phyloP scores from a whole-genome alignment of 2,797 vertebrate species.

The Myotis findleyi region DNA sequence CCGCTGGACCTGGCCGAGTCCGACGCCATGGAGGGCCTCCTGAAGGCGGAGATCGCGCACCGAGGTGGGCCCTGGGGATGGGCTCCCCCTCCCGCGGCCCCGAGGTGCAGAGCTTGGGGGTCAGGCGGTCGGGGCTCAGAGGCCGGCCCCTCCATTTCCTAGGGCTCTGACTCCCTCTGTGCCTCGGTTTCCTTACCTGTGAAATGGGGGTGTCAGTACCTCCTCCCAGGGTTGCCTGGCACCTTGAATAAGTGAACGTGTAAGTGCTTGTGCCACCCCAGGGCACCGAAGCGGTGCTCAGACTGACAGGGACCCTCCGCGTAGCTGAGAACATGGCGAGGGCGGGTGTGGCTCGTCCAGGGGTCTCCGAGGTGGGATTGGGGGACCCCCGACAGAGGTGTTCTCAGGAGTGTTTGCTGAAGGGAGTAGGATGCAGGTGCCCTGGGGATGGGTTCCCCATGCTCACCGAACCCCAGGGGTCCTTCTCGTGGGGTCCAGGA shows the following conservation, averaged over 20 bases:
- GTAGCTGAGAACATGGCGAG: not conserved
- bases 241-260: rapidly evolving
- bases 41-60: slow-evolving; percentile 89
- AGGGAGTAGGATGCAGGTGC: not conserved
- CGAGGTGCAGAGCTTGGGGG: not conserved
- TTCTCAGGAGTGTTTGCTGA: not conserved
- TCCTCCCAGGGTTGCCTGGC: not conserved
- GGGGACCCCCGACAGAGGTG: rapidly evolving
- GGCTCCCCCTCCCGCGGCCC: not conserved
- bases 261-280: not conserved
- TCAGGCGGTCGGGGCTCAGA: not conserved
- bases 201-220: not conserved
- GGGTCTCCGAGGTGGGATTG: rapidly evolving
- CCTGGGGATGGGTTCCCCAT: not conserved
- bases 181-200: not conserved
- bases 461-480: not conserved
- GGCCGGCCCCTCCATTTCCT: rapidly evolving
- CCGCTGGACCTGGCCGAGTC: slow-evolving; percentile 95
- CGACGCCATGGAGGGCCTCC: slow-evolving; percentile 92
- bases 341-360: not conserved
- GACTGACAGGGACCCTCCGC: rapidly evolving
- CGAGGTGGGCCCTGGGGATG: slow-evolving; percentile 85
- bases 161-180: not conserved
- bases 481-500: not conserved
- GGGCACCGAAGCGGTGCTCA: not conserved